phyloP scores from a whole-genome alignment of 2,113 vertebrate species.

The Amphiprion ocellaris region DNA sequence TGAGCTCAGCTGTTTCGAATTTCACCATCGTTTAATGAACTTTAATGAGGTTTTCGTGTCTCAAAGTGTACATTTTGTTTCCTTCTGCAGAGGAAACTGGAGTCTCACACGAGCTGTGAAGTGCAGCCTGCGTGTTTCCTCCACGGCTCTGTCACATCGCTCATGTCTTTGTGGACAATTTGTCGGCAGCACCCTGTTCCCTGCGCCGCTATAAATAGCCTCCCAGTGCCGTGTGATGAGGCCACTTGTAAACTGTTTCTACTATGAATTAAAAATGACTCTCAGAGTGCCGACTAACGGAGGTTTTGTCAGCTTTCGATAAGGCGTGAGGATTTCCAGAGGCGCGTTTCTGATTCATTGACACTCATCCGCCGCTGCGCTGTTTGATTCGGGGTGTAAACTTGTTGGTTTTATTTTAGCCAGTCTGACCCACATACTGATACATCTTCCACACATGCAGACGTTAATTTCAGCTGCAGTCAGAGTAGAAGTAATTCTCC shows the following conservation, averaged over 20 bases:
- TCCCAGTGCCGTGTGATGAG: background rate
- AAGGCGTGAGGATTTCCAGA: conserved; percentile 44
- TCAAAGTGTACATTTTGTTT: too few species aligned
- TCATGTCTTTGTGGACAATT: conserved; percentile 70
- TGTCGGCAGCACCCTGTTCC: conserved; percentile 50
- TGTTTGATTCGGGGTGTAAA: conserved; percentile 24
- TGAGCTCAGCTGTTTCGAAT: background rate
- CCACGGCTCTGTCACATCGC: conserved; percentile 49
- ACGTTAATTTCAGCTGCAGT: background rate
- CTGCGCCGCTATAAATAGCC: conserved; percentile 51
- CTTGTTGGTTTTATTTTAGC: conserved; percentile 15
- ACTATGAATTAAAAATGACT: conserved; percentile 66
- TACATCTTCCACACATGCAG: background rate
- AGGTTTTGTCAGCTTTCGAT: conserved; percentile 53
- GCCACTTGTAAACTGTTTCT: conserved; percentile 68
- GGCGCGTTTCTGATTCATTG: conserved; percentile 33
- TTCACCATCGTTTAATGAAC: background rate
- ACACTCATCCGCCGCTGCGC: background rate
- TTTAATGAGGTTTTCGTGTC: background rate
- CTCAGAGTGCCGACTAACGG: conserved; percentile 31
- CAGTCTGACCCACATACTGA: conserved; percentile 10
- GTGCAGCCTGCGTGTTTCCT: conserved; percentile 17
- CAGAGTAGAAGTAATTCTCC: background rate
- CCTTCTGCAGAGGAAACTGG: background rate
- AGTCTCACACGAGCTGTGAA: background rate